Percentiles rank a stretch among this genome's conserved stretches.
Conservation (phyloP, 2,797 vertebrate genomes). For the Syngnathus acus region DNA sequence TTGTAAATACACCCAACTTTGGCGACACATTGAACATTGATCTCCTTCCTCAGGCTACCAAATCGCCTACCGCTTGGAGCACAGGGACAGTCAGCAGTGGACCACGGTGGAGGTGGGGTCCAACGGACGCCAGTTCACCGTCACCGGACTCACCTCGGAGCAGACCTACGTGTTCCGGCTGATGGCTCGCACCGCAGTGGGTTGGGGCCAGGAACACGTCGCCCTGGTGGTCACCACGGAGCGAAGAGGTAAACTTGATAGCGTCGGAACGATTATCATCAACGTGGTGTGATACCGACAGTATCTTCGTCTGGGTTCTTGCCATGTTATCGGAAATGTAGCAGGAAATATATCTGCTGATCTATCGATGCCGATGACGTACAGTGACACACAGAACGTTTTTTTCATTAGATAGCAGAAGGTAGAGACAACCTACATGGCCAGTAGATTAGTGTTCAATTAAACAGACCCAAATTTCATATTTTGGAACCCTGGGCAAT, state of each 20-base stretch:
- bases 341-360: too few relatives aligned
- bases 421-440: neutral
- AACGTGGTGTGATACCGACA: too few relatives aligned
- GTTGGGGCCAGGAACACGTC: conserved; percentile 85
- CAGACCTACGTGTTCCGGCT: conserved; percentile 84
- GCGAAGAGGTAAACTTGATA: conserved; percentile 77
- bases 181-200: conserved; percentile 84
- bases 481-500: neutral
- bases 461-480: too few relatives aligned
- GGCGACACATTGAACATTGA: neutral
- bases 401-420: neutral
- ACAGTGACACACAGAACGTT: neutral
- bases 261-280: neutral
- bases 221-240: conserved; percentile 89
- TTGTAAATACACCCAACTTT: neutral
- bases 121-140: conserved; percentile 82
- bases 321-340: too few relatives aligned
- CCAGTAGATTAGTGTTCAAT: too few relatives aligned
- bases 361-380: neutral
- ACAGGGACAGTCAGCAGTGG: conserved; percentile 82
- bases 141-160: conserved; percentile 79
- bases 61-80: conserved; percentile 86
- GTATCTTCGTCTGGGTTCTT: too few relatives aligned
- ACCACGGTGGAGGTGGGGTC: conserved; percentile 89
- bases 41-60: conserved; percentile 77